A percentile compares a stretch with the other conserved stretches of the same genome.
These are phyloP conservation scores for Oxyscelio sp. DNA, from an alignment of 2,888 invertebrate species.

Conservation along the genomic window DNA sequence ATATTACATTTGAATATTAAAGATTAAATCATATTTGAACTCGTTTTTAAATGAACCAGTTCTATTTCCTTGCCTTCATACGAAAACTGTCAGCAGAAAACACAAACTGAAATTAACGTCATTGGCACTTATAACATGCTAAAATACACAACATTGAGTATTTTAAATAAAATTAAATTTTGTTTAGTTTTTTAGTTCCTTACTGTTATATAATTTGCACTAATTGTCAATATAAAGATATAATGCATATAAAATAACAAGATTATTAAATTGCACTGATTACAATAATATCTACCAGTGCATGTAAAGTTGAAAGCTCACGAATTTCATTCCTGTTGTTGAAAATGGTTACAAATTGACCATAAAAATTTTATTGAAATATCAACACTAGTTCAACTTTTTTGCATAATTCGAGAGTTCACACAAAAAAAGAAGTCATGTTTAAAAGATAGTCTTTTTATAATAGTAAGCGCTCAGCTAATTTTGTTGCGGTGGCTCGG, in stretches of 20 bases:
- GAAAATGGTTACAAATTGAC: too few species aligned
- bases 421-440: constrained; percentile 30
- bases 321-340: neutral
- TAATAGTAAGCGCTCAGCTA: constrained; percentile 53
- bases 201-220: neutral
- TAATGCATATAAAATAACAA: neutral
- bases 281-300: neutral
- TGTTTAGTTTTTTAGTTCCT: neutral
- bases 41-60: neutral
- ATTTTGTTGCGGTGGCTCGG: constrained; percentile 84
- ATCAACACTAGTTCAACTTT: constrained; percentile 9
- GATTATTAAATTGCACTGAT: neutral
- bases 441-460: constrained; percentile 14
- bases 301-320: neutral
- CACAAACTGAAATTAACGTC: neutral
- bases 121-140: neutral
- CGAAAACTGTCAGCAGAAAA: neutral
- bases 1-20: too few species aligned
- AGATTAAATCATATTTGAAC: too few species aligned
- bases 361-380: neutral
- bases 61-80: too few species aligned
- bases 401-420: neutral
- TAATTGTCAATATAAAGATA: neutral
- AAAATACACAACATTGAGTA: neutral
- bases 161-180: neutral